These are phyloP conservation scores for Macrotis lagotis DNA, from an alignment of 2,113 vertebrate genomes.

Conservation along the genomic window DNA sequence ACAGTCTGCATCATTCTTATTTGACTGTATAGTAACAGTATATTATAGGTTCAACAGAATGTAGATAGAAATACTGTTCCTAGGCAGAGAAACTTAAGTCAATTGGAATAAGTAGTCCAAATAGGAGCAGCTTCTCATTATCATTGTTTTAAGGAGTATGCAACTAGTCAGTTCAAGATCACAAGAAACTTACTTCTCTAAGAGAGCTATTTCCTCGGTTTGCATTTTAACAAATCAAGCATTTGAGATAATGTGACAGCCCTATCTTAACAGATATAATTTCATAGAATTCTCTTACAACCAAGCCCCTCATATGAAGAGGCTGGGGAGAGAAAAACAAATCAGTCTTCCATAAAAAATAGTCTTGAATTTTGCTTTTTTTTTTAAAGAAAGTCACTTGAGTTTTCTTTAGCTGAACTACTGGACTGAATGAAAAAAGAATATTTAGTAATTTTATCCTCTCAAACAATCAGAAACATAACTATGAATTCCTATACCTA, in stretches of 20 bases:
- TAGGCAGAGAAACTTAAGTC: slow-evolving; percentile 7
- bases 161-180: neutral
- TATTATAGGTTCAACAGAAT: neutral
- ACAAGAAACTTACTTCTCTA: neutral
- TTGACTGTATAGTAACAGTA: neutral
- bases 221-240: neutral
- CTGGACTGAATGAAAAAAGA: slow-evolving; percentile 17
- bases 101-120: neutral
- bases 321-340: neutral
- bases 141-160: neutral
- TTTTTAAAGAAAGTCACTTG: slow-evolving; percentile 12
- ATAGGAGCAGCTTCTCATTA: neutral
- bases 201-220: neutral
- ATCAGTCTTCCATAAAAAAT: neutral
- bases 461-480: neutral
- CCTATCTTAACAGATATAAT: neutral
- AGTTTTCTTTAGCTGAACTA: neutral
- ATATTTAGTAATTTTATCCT: neutral
- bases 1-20: neutral
- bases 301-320: neutral
- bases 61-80: neutral
- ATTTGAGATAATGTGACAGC: neutral
- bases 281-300: neutral
- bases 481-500: neutral
- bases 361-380: neutral